Evolutionary conservation across 2,797 vertebrate species (phyloP).

Genomic region (Siniperca scherzeri): DNA sequence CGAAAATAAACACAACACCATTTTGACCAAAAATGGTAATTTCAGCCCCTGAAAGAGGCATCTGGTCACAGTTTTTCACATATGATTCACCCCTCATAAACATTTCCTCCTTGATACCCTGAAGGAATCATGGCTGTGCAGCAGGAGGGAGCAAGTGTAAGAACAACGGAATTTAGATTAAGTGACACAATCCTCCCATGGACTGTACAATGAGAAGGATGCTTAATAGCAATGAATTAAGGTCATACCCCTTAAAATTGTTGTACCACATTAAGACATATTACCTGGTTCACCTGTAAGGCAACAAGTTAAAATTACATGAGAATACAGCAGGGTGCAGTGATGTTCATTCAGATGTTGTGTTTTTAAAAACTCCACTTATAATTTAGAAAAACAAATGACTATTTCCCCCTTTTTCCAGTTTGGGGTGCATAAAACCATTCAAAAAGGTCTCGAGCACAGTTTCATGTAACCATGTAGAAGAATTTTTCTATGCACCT

Average conservation of each 20-base stretch:
- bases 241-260: not conserved
- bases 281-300: too few species aligned
- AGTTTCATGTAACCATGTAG: not conserved
- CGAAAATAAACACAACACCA: not conserved
- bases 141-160: slow-evolving; percentile 1
- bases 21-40: slow-evolving; percentile 23
- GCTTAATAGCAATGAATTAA: slow-evolving; percentile 19
- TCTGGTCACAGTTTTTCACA: slow-evolving; percentile 10
- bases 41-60: not conserved
- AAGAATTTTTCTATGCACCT: not conserved
- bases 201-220: slow-evolving; percentile 17
- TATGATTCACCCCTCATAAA: slow-evolving; percentile 43
- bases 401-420: not conserved
- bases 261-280: not conserved
- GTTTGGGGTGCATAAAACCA: too few species aligned
- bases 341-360: not conserved
- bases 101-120: slow-evolving; percentile 18
- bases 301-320: not conserved
- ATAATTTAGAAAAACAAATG: not conserved
- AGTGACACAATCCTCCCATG: slow-evolving; percentile 45
- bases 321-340: not conserved
- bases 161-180: slow-evolving; percentile 50
- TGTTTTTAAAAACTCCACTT: too few species aligned
- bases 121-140: not conserved
- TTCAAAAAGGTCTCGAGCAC: too few species aligned